Base-by-base conservation (phyloP, 2,888 invertebrate species). In the Mantis religiosa region DNA sequence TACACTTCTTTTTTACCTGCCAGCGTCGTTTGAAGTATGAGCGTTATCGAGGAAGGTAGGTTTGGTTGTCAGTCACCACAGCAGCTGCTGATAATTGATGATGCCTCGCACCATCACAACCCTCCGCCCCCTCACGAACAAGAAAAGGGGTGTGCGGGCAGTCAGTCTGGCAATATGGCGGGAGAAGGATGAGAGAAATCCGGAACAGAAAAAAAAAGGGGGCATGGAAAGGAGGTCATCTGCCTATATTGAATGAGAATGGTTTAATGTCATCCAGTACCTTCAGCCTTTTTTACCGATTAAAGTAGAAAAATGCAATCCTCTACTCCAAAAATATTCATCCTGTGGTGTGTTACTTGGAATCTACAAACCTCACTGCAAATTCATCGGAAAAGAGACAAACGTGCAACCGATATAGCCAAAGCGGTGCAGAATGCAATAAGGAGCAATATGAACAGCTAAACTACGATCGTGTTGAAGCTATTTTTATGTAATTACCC, bases 31-130 rank as follows among this genome's bases (percentile, higher is more conserved):
- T 71, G 54, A 71, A 71, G 54, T 71, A 71, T 71, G 54, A 71
- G 54, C 54, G 54, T 71, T 71, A 71, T 71, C 54, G 54, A 71
- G 54, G 54, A 71, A 71, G 54, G 54, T 71, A 71, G 54, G 85
- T 47, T 34, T 28, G 54, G 47, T 41, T 30, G 85, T 85, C 85
- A 85, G 85, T 71, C 81, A 86, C 81, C n/a, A 71, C 54, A 86
- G 81, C 86, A 86, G 86, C 86, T 86, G 86, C n/a, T 86, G 86
- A 25, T 81, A 86, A 86, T 81, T 30, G 81, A 81, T 86, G 86
- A 86, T 81, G 54, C 25, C 47, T 9, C 30, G 71, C 81, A 20
- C 54, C 27, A 25, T 47, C 28, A 15, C n/a, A n/a, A 54, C 27
- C 15, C 54, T 71, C 54, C 54, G 54, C 54, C 20, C 54, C 54